phyloP scores from a whole-genome alignment of 2,888 invertebrate genomes.

The Stenodera caucasica region DNA sequence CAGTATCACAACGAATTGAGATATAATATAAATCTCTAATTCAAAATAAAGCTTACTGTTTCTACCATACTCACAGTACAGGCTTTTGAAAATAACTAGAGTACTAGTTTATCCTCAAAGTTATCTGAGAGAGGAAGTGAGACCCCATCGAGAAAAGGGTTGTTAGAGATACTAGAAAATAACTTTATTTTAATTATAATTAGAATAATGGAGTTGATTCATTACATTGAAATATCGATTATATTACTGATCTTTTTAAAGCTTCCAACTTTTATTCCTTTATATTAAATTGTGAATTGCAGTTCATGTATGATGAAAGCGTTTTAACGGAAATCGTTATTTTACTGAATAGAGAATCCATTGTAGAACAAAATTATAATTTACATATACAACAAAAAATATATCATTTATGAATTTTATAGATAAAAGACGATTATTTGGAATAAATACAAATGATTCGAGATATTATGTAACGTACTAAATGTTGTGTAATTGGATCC shows the following conservation, averaged over 20 bases:
- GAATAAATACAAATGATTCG: constrained; percentile 21
- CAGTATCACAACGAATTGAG: not conserved
- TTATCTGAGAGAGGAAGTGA: too few relatives aligned
- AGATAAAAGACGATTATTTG: not conserved
- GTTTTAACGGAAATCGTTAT: too few relatives aligned
- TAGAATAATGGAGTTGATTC: not conserved
- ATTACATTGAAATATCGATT: not conserved
- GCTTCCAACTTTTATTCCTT: not conserved
- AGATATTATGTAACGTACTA: constrained; percentile 27
- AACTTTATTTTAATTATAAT: not conserved
- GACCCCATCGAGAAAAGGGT: too few relatives aligned
- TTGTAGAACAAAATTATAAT: constrained; percentile 9
- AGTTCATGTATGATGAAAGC: not conserved
- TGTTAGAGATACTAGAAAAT: not conserved
- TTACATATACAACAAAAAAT: not conserved
- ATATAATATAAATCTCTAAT: constrained; percentile 10
- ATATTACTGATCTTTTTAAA: not conserved
- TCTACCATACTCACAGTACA: not conserved
- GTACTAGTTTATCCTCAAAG: not conserved
- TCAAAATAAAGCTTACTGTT: constrained; percentile 2
- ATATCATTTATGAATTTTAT: not conserved
- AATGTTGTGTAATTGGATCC: constrained; percentile 34
- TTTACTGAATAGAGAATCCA: not conserved
- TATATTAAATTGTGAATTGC: too few relatives aligned
- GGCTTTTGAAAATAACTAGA: not conserved